Percentiles rank a stretch among this genome's conserved stretches.
Evolutionary conservation across 2,113 vertebrate genomes (phyloP).

Genomic region (Capra hircus): DNA sequence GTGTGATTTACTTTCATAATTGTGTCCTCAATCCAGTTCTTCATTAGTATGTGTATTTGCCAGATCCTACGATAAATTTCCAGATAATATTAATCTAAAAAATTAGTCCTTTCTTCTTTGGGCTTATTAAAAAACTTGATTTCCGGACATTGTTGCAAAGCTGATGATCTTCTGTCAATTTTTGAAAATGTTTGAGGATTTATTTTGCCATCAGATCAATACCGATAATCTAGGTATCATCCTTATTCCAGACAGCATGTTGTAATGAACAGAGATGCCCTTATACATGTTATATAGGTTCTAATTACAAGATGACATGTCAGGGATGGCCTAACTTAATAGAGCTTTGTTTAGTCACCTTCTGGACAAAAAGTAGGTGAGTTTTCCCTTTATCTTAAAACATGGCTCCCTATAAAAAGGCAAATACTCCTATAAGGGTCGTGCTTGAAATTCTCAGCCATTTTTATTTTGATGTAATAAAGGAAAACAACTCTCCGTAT

Average conservation of each 20-base stretch:
- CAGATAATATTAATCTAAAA: slow-evolving; percentile 43
- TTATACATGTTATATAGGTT: not conserved
- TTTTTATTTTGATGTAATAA: not conserved
- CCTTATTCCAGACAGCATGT: not conserved
- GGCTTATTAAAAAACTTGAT: not conserved
- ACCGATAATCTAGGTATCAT: not conserved
- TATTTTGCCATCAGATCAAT: slow-evolving; percentile 3
- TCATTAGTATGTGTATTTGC: slow-evolving; percentile 38
- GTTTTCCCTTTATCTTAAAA: slow-evolving; percentile 14
- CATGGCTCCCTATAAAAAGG: not conserved
- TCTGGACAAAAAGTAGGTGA: not conserved
- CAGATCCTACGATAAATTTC: slow-evolving; percentile 25
- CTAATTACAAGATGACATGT: not conserved
- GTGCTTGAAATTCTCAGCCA: not conserved
- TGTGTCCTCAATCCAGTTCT: slow-evolving; percentile 21
- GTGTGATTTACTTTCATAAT: slow-evolving; percentile 61
- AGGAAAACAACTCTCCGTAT: not conserved
- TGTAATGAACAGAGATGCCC: not conserved
- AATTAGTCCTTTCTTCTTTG: slow-evolving; percentile 7
- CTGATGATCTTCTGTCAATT: not conserved
- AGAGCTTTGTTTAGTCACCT: not conserved
- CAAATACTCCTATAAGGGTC: not conserved
- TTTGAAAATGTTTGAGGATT: not conserved
- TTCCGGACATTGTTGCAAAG: not conserved
- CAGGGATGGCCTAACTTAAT: not conserved